Conservation (phyloP, 2,113 vertebrate species). For the Phoxinus phoxinus region DNA sequence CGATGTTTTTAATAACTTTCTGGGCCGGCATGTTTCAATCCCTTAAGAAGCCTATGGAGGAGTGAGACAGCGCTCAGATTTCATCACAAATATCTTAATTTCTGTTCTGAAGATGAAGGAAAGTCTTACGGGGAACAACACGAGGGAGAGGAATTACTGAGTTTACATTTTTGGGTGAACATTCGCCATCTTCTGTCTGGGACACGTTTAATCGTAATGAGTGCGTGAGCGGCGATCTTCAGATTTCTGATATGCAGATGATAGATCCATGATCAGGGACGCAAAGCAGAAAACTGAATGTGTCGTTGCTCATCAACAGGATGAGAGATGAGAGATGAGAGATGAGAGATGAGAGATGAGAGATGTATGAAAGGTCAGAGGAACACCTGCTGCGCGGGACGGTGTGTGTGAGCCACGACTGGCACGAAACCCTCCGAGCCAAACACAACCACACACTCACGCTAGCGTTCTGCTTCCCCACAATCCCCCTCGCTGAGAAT, state of each 20-base stretch:
- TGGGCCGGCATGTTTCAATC: no score
- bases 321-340: not conserved
- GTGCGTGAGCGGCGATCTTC: not conserved
- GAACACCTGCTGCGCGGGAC: not conserved
- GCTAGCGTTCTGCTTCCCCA: not conserved
- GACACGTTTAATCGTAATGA: not conserved
- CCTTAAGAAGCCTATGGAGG: no score
- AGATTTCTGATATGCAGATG: slow-evolving; percentile 16
- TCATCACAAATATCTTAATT: no score
- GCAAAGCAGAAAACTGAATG: slow-evolving; percentile 10
- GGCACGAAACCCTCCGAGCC: not conserved
- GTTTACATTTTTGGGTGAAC: no score
- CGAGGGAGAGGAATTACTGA: no score
- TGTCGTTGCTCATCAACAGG: not conserved
- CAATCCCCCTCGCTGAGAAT: not conserved
- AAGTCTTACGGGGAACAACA: no score
- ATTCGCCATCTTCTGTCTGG: slow-evolving; percentile 1
- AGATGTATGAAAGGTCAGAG: slow-evolving; percentile 14
- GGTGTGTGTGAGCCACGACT: not conserved
- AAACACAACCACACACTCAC: not conserved
- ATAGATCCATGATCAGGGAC: not conserved
- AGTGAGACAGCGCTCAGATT: no score
- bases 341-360: not conserved
- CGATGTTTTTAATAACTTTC: no score
- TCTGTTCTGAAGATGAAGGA: no score